Evolutionary conservation across 2,113 vertebrate genomes (phyloP), one percentile per base, ranked within the genome.

Genomic region (Grallaria varia): DNA sequence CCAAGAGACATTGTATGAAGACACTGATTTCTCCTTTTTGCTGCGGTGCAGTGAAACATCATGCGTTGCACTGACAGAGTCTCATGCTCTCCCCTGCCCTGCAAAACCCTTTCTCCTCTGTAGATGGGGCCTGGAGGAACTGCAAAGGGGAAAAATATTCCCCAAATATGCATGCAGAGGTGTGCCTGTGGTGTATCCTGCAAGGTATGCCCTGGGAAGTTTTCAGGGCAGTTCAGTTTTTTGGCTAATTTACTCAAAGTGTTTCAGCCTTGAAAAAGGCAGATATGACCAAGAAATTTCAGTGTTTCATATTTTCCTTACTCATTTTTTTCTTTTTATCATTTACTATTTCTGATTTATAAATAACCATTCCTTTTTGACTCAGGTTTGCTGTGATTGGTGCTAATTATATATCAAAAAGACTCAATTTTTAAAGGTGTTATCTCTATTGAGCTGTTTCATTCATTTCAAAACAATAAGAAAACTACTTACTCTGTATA

Each of bases 91-190:
- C 21, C 33, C 27, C 27, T 42, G 39, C 35, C 49, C 21, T 45
- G 28, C n/a, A 78, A 45, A 83, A 7, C 23, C 23, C 20, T 72
- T 16, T 44, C 7, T 27, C 47, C 20, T 87, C 5, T 75, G 66
- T 37, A 18, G 6, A 13, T 53, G 17, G 3, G 22, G 12, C 37
- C 55, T 4, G 8, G 20, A 88, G 30, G 53, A 93, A 69, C 28
- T 39, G 12, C 30, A n/a, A 45, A 58, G 5, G 13, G 6, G 18
- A 78, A 53, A 27, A 23, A 30, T n/a, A 30, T 25, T 62, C n/a
- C 40, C 31, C 0, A 3, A 62, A 16, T 1, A 28, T 17, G 3
- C 22, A 20, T 33, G n/a, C 8, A 62, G 45, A 35, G 0, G 0
- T 15, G 23, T 42, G 17, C 6, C 25, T 23, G 7, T 74, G 71